phyloP scores from a whole-genome alignment of 2,797 vertebrate genomes.

The Allobates femoralis region DNA sequence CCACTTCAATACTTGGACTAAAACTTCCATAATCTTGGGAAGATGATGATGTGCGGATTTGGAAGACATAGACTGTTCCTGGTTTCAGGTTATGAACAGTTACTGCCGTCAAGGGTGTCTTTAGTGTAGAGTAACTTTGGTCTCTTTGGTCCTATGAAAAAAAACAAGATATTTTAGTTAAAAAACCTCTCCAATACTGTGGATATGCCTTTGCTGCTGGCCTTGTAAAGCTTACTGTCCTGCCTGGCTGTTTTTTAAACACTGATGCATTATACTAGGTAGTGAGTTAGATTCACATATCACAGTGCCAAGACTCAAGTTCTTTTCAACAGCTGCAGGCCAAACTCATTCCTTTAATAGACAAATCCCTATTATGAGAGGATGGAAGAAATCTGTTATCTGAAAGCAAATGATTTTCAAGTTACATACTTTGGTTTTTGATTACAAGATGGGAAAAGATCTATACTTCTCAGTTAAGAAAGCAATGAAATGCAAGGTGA shows the following conservation, averaged over 20 bases:
- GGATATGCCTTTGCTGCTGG: background rate
- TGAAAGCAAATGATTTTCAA: slow-evolving; percentile 31
- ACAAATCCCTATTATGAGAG: slow-evolving; percentile 36
- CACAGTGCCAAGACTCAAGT: background rate
- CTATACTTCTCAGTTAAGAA: slow-evolving; percentile 27
- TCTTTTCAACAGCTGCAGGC: slow-evolving; percentile 25
- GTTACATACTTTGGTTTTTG: slow-evolving; percentile 32
- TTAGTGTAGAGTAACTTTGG: slow-evolving; percentile 92
- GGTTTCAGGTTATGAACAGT: slow-evolving; percentile 93
- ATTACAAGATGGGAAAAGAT: background rate
- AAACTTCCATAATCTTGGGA: slow-evolving; percentile 82
- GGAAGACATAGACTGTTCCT: slow-evolving; percentile 92
- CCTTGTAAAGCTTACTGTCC: slow-evolving; percentile 9
- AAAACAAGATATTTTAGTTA: slow-evolving; percentile 52
- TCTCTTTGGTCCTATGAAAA: slow-evolving; percentile 88
- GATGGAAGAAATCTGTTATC: slow-evolving; percentile 16
- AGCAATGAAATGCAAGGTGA: background rate
- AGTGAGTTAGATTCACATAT: slow-evolving; percentile 17
- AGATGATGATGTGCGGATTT: slow-evolving; percentile 82
- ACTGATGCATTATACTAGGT: slow-evolving; percentile 11
- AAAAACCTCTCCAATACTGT: background rate
- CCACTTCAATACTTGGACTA: slow-evolving; percentile 89
- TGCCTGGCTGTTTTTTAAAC: slow-evolving; percentile 4
- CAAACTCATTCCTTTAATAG: slow-evolving; percentile 17
- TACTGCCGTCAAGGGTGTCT: slow-evolving; percentile 85